These are phyloP conservation scores for Actias luna DNA, from an alignment of 2,888 invertebrate species.

Conservation along the genomic window DNA sequence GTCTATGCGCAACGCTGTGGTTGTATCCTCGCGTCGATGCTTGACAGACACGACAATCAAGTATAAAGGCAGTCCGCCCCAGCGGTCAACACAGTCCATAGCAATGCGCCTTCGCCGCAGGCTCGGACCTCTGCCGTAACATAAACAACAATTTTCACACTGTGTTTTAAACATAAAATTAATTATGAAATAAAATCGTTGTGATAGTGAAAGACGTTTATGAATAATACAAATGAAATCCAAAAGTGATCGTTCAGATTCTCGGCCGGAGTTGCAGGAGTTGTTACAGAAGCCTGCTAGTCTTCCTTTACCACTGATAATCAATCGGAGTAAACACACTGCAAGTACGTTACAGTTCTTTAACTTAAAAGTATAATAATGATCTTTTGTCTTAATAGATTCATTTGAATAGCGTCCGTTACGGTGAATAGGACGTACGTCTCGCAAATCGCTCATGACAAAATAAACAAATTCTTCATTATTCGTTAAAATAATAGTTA, in stretches of 20 bases:
- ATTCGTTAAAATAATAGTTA: slow-evolving; percentile 41
- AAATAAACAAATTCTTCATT: slow-evolving; percentile 36
- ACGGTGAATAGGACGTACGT: slow-evolving; percentile 53
- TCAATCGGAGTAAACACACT: slow-evolving; percentile 50
- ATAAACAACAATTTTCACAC: slow-evolving; percentile 21
- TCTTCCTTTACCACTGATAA: slow-evolving; percentile 46
- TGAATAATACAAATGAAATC: slow-evolving; percentile 52
- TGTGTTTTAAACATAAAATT: slow-evolving; percentile 27
- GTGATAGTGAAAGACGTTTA: slow-evolving; percentile 45
- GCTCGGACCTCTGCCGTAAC: slow-evolving; percentile 19
- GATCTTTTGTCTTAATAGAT: slow-evolving; percentile 38
- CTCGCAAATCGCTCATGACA: slow-evolving; percentile 46
- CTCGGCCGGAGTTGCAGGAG: slow-evolving; percentile 69
- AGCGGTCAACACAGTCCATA: slow-evolving; percentile 43
- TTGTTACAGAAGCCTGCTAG: slow-evolving; percentile 63
- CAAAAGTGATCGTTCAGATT: slow-evolving; percentile 43
- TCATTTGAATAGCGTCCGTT: slow-evolving; percentile 63
- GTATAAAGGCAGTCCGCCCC: slow-evolving; percentile 46
- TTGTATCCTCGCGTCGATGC: slow-evolving; percentile 62
- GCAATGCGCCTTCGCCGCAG: slow-evolving; percentile 52
- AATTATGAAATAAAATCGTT: slow-evolving; percentile 37
- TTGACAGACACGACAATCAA: slow-evolving; percentile 27
- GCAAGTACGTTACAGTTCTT: slow-evolving; percentile 61
- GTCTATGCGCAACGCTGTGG: slow-evolving; percentile 65
- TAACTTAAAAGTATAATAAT: slow-evolving; percentile 38